Base-by-base conservation (phyloP, 1,140 invertebrate species). In the Leptopilina clavipes region DNA sequence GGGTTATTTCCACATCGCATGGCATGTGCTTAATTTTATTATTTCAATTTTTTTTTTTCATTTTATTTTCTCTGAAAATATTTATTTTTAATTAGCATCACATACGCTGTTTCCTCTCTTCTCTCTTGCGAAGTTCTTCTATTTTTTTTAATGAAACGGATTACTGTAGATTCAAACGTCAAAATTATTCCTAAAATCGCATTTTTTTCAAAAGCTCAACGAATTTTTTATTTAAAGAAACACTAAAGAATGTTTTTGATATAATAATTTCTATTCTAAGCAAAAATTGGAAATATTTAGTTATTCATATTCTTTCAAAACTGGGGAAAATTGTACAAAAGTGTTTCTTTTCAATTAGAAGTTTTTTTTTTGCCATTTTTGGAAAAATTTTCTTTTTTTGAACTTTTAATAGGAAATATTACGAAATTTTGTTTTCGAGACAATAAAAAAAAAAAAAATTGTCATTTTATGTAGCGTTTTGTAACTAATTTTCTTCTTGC, bases 11-110 rank as follows among this genome's bases (percentile, higher is more conserved):
- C 72, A 80, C 77, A 82, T 81, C 83, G 86, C 86, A 88, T 86
- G 85, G 85, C 86, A 87, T 86, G 86, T 76, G 86, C 86, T 86
- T 87, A 43, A 76, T 84, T 83, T 81, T 70, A 73, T 76, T 79
- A 70, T 71, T 79, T 70, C 19, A 71, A 44, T 45, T 76, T 76
- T 73, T 31, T 22, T 19, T 56, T 37, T 72, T 8, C 19, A 12
- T 48, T 54, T 70, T n/a, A 70, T 72, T 14, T 31, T 40, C 43
- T 44, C 44, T 72, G 6, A 22, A 18, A 72, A 44, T 48, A 71
- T 52, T 65, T 59, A 70, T 75, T 73, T 70, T 54, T 37, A 73
- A 73, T 81, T 79, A 77, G 52, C 72, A 43, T 74, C 56, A 73
- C 17, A 7, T 56, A n/a, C 17, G 77, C 71, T 65, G 56, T 31